Conservation (phyloP, 2,797 vertebrate species). For the Hemitrygon akajei region DNA sequence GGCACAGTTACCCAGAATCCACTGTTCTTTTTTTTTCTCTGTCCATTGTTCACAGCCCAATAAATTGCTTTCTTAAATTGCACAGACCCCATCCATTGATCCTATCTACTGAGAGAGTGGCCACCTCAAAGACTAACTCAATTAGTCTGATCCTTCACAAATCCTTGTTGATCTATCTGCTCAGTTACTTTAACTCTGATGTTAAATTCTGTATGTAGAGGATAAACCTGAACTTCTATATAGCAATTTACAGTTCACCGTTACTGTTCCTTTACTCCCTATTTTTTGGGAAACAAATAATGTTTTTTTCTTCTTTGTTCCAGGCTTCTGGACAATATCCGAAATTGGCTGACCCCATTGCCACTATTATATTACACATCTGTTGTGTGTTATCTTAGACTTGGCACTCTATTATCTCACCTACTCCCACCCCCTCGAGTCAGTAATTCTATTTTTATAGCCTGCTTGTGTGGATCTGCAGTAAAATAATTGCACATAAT, state of each 20-base stretch:
- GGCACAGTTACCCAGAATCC: no score
- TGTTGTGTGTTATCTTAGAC: neutral
- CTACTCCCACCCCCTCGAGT: neutral
- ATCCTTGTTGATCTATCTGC: neutral
- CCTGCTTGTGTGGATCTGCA: neutral
- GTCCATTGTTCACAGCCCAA: neutral
- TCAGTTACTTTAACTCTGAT: neutral
- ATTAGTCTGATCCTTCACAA: neutral
- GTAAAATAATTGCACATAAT: neutral
- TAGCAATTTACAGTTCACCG: no score
- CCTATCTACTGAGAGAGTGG: neutral
- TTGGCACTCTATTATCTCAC: neutral
- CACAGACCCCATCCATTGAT: neutral
- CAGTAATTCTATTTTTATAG: neutral
- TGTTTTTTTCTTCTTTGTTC: neutral
- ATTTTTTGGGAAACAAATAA: neutral
- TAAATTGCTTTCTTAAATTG: neutral
- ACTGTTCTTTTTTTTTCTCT: neutral
- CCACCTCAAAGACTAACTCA: neutral
- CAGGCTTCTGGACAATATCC: neutral
- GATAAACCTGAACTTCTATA: neutral
- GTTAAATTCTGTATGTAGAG: neutral
- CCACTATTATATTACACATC: neutral
- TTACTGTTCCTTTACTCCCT: neutral
- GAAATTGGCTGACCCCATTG: neutral